Percentiles rank a stretch among this genome's conserved stretches.
These are phyloP conservation scores for Luidia sarsii DNA, from an alignment of 53 echinoderm and acorn worm species.

Conservation along the genomic window DNA sequence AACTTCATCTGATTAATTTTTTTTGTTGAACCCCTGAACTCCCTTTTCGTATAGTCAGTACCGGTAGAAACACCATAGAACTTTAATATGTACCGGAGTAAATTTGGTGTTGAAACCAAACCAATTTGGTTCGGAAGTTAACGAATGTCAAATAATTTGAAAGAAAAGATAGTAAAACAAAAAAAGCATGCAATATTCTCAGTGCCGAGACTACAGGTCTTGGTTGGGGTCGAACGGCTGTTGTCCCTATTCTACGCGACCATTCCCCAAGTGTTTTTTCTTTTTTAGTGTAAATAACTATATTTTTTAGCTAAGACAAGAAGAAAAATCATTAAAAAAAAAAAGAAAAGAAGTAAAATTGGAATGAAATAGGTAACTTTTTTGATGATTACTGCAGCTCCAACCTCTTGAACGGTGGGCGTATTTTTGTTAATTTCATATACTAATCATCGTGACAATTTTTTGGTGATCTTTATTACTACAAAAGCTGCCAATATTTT, in stretches of 20 bases:
- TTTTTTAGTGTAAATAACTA: constrained; percentile 56
- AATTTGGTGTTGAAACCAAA: no score
- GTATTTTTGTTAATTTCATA: constrained; percentile 53
- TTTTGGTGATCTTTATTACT: constrained; percentile 47
- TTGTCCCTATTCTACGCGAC: constrained; percentile 8
- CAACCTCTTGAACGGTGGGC: constrained; percentile 45
- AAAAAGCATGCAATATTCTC: constrained; percentile 29
- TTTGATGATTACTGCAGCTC: constrained; percentile 49
- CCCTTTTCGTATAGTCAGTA: no score
- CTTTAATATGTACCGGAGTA: no score
- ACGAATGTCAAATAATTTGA: no score
- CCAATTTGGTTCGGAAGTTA: no score
- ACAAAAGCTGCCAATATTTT: constrained; percentile 46
- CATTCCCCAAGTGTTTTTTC: constrained; percentile 42
- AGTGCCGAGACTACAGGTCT: background rate
- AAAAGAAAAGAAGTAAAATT: constrained; percentile 7
- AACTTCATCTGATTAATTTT: no score
- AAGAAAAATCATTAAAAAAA: no score
- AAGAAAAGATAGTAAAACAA: no score
- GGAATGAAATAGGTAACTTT: constrained; percentile 46
- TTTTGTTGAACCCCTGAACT: no score
- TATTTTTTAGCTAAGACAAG: constrained; percentile 53
- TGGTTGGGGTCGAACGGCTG: background rate
- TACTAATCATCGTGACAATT: constrained; percentile 5
- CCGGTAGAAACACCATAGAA: no score